phyloP scores from a whole-genome alignment of 2,113 vertebrate species.

The Marmota monax region DNA sequence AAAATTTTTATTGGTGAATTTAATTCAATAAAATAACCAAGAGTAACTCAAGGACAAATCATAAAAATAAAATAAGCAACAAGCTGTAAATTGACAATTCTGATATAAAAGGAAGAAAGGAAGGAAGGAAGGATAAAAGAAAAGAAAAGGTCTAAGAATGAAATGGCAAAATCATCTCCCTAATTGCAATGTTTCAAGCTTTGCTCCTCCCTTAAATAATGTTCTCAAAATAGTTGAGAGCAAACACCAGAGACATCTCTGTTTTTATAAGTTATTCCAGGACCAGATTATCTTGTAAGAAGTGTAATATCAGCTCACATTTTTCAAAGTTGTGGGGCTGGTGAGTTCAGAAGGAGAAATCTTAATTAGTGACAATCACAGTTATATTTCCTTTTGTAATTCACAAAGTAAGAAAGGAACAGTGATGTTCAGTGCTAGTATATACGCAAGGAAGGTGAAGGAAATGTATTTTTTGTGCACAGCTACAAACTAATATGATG shows the following conservation, averaged over 20 bases:
- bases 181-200: background rate
- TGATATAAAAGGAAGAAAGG: background rate
- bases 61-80: background rate
- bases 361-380: background rate
- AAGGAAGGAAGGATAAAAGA: too few species aligned
- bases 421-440: background rate
- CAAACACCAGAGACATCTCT: background rate
- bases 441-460: background rate
- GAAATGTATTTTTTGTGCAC: background rate
- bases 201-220: background rate
- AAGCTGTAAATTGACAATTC: background rate
- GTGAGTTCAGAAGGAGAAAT: background rate
- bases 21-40: background rate
- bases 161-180: background rate
- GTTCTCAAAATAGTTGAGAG: background rate
- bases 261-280: background rate
- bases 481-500: background rate
- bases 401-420: background rate
- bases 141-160: background rate
- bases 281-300: background rate
- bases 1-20: background rate
- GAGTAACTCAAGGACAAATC: background rate
- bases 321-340: background rate
- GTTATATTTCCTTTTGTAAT: background rate
- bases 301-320: background rate